Evolutionary conservation across 2,888 invertebrate genomes (phyloP).

Genomic region (Polydrusus pterygomalis): DNA sequence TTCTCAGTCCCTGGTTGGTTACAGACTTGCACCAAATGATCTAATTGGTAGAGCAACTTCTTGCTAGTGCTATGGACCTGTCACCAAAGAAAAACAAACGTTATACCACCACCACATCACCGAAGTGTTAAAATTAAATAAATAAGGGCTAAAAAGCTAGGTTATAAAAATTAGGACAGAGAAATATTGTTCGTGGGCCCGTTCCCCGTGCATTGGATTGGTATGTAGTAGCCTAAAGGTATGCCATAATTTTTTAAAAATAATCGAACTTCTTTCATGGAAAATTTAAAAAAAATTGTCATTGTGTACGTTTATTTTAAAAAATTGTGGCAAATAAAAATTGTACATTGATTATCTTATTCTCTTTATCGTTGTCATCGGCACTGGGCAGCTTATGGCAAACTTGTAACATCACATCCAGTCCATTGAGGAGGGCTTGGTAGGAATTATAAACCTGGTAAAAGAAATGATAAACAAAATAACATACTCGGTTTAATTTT

Average conservation of each 20-base stretch:
- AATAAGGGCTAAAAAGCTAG: background rate
- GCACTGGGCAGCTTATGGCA: constrained; percentile 75
- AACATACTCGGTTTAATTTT: too few relatives aligned
- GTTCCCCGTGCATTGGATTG: background rate
- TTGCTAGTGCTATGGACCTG: constrained; percentile 97
- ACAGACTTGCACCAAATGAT: constrained; percentile 96
- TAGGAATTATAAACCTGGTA: constrained; percentile 80
- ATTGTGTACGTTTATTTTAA: constrained; percentile 21
- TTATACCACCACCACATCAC: constrained; percentile 43
- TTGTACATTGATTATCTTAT: constrained; percentile 68
- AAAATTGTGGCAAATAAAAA: constrained; percentile 51
- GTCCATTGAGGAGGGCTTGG: constrained; percentile 79
- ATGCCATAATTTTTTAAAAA: background rate
- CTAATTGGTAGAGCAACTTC: constrained; percentile 95
- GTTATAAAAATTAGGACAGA: background rate
- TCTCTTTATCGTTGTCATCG: constrained; percentile 63
- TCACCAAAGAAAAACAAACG: constrained; percentile 62
- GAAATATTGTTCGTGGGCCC: background rate
- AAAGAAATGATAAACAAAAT: background rate
- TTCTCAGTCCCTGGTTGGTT: constrained; percentile 90
- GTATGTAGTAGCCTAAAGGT: background rate
- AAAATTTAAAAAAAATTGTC: too few relatives aligned
- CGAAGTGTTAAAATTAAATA: background rate
- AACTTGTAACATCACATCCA: constrained; percentile 80
- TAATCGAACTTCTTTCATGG: background rate